Base-by-base conservation (phyloP, 2,888 invertebrate species). In the Taenaris catops region DNA sequence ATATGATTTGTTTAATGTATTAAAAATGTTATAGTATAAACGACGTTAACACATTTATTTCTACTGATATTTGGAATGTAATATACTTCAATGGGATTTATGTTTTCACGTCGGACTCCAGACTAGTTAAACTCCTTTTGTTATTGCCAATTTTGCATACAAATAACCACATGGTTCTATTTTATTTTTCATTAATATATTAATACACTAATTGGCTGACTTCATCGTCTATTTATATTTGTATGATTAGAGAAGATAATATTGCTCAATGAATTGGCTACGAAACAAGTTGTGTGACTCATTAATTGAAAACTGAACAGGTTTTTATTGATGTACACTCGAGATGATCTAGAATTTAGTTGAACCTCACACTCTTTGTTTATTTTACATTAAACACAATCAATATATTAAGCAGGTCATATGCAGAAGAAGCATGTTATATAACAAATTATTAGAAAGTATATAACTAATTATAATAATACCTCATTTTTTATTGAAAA, bases 121-220 rank as follows among this genome's bases (percentile, higher is more conserved):
- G 14, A 14, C 8, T 16, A 8, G 10, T 8, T 4, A 18, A 18
- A 10, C 18, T n/a, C n/a, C 18, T 26, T n/a, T n/a, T n/a, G n/a
- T n/a, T 26, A 19, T 7, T 7, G 8, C 27, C n/a, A n/a, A n/a
- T n/a, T 25, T 19, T 8, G 34, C 27, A 38, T 34, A 25, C 25
- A 34, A 20, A 26, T 29, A 18, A 4, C 8, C 8, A 34, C 21
- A 32, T 26, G n/a, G n/a, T 11, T 12, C 17, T 18, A 7, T 4
- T 11, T 19, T 10, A 14, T 28, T 33, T 25, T 41, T 33, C 9
- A 12, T 4, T 12, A 25, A 26, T 26, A 10, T 28, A 38, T 44
- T 35, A 31, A 34, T 25, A 19, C 28, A 10, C 28, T 45, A 47
- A 49, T 47, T 40, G 34, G 42, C 47, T 49, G 49, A 49, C 33